Percentiles rank a stretch among this genome's conserved stretches.
Conservation (phyloP, 2,888 invertebrate species). For the Cephus pulcher region DNA sequence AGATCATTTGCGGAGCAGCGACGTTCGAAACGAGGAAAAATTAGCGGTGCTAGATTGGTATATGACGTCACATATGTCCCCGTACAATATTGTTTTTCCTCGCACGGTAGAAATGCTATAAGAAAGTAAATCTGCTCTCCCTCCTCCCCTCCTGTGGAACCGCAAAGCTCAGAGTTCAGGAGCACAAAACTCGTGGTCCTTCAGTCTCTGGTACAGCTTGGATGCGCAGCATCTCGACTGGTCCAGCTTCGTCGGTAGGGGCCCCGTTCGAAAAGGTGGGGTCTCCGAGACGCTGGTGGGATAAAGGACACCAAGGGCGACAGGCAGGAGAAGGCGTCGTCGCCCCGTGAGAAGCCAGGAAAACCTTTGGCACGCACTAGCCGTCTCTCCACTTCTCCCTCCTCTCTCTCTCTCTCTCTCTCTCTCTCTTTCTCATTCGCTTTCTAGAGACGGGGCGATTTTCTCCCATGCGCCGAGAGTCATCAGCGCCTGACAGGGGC, state of each 20-base stretch:
- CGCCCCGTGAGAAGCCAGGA: slow-evolving; percentile 63
- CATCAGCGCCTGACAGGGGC: neutral
- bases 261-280: slow-evolving; percentile 20
- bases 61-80: too few species aligned
- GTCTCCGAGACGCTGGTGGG: slow-evolving; percentile 14
- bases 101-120: neutral
- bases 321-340: slow-evolving; percentile 44
- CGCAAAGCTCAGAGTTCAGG: neutral
- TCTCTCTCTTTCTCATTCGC: slow-evolving; percentile 9
- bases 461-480: too few species aligned
- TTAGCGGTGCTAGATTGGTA: too few species aligned
- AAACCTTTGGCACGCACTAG: slow-evolving; percentile 63
- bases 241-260: slow-evolving; percentile 40
- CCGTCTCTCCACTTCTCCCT: slow-evolving; percentile 3
- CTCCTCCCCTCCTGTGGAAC: slow-evolving; percentile 2
- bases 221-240: slow-evolving; percentile 48
- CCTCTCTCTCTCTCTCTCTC: too few species aligned
- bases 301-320: slow-evolving; percentile 14
- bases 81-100: too few species aligned
- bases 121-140: slow-evolving; percentile 16
- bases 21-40: too few species aligned
- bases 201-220: neutral
- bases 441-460: neutral
- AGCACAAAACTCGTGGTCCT: neutral
- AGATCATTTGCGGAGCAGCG: too few species aligned